A percentile compares a stretch with the other conserved stretches of the same genome.
phyloP scores from a whole-genome alignment of 1,140 invertebrate genomes.

The Tetramorium simillimum region DNA sequence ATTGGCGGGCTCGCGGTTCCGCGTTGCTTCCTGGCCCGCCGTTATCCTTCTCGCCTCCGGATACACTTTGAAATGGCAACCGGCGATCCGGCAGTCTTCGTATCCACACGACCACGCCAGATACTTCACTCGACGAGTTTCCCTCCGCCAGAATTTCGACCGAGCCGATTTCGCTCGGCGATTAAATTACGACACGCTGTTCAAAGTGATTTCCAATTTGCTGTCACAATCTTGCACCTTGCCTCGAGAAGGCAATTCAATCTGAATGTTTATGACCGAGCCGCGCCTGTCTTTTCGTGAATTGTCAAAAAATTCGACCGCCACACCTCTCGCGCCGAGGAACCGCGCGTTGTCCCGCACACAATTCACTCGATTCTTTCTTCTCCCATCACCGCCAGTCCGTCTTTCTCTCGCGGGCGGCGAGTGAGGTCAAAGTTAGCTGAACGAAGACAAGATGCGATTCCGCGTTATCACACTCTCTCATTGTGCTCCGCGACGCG shows the following conservation, averaged over 20 bases:
- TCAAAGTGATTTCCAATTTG: not conserved
- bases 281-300: not conserved
- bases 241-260: not conserved
- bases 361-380: constrained; percentile 29
- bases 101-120: not conserved
- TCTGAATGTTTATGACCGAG: not conserved
- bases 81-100: not conserved
- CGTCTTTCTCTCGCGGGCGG: constrained; percentile 1
- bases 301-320: constrained; percentile 1
- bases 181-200: not conserved
- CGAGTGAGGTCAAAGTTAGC: constrained; percentile 56
- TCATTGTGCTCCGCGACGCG: constrained; percentile 43
- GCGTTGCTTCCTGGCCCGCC: not conserved
- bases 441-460: constrained; percentile 79
- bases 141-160: not conserved
- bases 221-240: not conserved
- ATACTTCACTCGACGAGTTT: not conserved
- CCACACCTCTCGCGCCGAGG: not conserved
- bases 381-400: not conserved
- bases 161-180: not conserved
- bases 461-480: constrained; percentile 58
- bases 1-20: not conserved
- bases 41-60: not conserved
- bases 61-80: too few species aligned
- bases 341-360: not conserved